Base-by-base conservation (phyloP, 1,140 invertebrate species). In the Caenorhabditis tropicalis region DNA sequence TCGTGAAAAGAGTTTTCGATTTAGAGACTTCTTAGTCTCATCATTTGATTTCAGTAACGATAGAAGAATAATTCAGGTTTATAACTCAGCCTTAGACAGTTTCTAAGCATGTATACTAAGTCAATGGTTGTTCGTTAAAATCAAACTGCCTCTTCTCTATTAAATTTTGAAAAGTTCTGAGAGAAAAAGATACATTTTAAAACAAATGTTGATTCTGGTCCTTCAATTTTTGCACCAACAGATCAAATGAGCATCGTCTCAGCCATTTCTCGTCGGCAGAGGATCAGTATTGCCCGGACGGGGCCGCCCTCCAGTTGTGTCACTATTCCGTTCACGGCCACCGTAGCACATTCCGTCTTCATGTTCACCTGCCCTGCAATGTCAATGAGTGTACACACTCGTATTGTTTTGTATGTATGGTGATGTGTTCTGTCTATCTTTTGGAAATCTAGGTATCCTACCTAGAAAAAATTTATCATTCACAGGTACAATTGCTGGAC, bases 301-400 rank as follows among this genome's bases (percentile, higher is more conserved):
- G 65, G 65, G 24, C 65, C 65, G 5, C 65, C 65, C 9, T 74
- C 65, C 9, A 74, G n/a, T 24, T 74, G 65, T 6, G 65, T 74
- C 36, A 74, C 65, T n/a, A n/a, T 43, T 33, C 65, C 65, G 15
- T 74, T 31, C 36, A 74, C 10, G 5, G 65, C 65, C 36, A 43
- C 65, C n/a, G 65, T 74, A 27, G 65, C 65, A 43, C 65, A 74
- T n/a, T 74, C 65, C 19, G 65, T 74, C 36, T 74, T 74, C 65
- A 74, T 74, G 65, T 74, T 74, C 65, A 74, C 65, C 65, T 74
- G 65, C 27, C 65, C 65, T 74, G n/a, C 36, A 74, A 74, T 56
- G 24, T 27, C 21, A n/a, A 51, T 19, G 49, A 19, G 49, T 51
- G 49, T 51, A 16, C n/a, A n/a, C n/a, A 6, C 15, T 16, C n/a